These are phyloP conservation scores for Cremastinae sp. DNA, from an alignment of 2,888 invertebrate species.

Conservation along the genomic window DNA sequence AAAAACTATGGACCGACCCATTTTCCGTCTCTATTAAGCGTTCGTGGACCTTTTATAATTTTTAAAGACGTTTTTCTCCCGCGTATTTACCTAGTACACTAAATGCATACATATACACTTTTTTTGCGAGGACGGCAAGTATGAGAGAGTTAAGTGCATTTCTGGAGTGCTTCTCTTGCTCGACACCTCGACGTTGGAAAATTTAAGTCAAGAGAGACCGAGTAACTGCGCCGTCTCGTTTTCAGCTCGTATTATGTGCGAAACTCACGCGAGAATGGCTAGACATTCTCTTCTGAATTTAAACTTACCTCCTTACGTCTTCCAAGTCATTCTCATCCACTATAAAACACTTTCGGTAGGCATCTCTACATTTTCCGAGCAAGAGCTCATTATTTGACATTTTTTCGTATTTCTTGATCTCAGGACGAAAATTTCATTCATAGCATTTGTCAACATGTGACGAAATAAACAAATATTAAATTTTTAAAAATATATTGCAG, in stretches of 20 bases:
- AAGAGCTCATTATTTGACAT: too few relatives aligned
- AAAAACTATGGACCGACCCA: constrained; percentile 32
- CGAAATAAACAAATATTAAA: too few relatives aligned
- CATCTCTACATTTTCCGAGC: constrained; percentile 4
- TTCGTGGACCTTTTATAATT: constrained; percentile 15
- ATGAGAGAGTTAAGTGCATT: constrained; percentile 52
- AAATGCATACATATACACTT: constrained; percentile 4
- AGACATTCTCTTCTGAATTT: constrained; percentile 43
- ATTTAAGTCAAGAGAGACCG: constrained; percentile 44
- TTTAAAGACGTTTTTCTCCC: constrained; percentile 23
- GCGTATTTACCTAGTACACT: not conserved
- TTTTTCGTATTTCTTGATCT: too few relatives aligned
- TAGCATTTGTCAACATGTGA: too few relatives aligned
- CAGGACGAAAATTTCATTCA: too few relatives aligned
- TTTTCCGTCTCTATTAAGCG: constrained; percentile 40
- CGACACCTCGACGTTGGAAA: constrained; percentile 35
- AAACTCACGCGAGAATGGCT: constrained; percentile 16
- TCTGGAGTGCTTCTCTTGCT: constrained; percentile 49
- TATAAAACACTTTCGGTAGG: constrained; percentile 24
- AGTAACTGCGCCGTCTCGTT: not conserved
- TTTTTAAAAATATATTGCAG: too few relatives aligned
- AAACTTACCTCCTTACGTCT: constrained; percentile 25
- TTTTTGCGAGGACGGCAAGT: not conserved
- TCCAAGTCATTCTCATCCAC: not conserved
- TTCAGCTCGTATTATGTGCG: not conserved